Evolutionary conservation across 2,888 invertebrate genomes (phyloP).

Genomic region (Lasioglossum leucozonium): DNA sequence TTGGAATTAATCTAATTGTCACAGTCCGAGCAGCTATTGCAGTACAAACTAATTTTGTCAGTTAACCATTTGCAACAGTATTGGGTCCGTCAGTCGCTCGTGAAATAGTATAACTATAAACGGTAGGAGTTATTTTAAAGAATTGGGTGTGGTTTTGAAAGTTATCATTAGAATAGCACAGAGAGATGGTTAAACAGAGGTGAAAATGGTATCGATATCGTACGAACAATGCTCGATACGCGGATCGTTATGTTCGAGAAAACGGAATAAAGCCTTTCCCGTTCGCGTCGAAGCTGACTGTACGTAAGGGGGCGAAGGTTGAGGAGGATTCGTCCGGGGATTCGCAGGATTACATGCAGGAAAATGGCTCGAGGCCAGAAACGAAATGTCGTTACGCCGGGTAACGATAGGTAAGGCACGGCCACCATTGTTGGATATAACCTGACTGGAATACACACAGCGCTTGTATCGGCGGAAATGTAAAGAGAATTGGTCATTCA

Average conservation of each 20-base stretch:
- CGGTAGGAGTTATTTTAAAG: no score
- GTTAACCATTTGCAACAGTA: no score
- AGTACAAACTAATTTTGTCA: no score
- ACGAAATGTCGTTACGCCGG: slow-evolving; percentile 73
- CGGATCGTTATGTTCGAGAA: slow-evolving; percentile 56
- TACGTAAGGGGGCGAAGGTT: slow-evolving; percentile 42
- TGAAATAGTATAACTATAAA: no score
- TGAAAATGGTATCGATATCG: slow-evolving; percentile 17
- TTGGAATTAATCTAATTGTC: no score
- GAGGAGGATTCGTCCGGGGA: slow-evolving; percentile 61
- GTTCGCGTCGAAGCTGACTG: slow-evolving; percentile 40
- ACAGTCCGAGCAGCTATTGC: no score
- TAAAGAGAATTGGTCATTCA: slow-evolving; percentile 60
- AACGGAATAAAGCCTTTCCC: slow-evolving; percentile 48
- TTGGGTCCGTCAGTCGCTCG: no score
- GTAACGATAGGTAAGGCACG: slow-evolving; percentile 71
- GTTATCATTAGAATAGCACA: no score
- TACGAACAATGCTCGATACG: slow-evolving; percentile 28
- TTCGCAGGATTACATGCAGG: slow-evolving; percentile 72
- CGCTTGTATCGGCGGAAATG: slow-evolving; percentile 34
- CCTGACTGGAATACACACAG: slow-evolving; percentile 64
- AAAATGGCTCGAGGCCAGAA: slow-evolving; percentile 77
- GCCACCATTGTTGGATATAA: slow-evolving; percentile 71
- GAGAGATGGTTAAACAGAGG: no score
- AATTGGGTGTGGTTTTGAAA: no score